Base-by-base conservation (phyloP, 2,888 invertebrate genomes). In the Pycnomerus fuliginosus region DNA sequence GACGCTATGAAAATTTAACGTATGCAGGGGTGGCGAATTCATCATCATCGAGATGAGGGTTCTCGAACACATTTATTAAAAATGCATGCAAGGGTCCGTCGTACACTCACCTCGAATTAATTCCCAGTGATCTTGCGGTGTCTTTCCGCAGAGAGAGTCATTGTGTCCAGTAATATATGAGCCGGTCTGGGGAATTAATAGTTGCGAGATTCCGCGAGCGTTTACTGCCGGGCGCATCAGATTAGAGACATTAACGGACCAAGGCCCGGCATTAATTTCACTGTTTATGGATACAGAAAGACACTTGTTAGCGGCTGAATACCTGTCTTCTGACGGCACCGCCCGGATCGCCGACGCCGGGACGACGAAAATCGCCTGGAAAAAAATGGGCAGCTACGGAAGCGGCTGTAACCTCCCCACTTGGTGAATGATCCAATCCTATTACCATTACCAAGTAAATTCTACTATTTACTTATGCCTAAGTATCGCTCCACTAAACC, bases 221-320 rank as follows among this genome's bases (percentile, higher is more conserved):
- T 69, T 71, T 69, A 69, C 67, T 67, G 65, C 64, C 60, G 63
- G 63, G 61, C 67, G 62, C 68, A 71, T 70, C 71, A 70, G 71
- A 71, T 71, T 71, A 70, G 69, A 68, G 63, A 65, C 69, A 70
- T 70, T 71, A 71, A 71, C 67, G 62, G 65, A 61, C 62, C 62
- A 47, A 61, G 62, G 58, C 62, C 64, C 56, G 59, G 64, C 70
- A 71, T 71, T 71, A 70, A 71, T 71, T 71, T 71, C 64, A 61
- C 67, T 69, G 60, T 71, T 71, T 71, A 63, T 63, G 62, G 61
- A 59, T 55, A 58, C 56, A 55, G 45, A 56, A 48, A 44, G 60
- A 61, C 58, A 58, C 58, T 60, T 60, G 62, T 62, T 62, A 56
- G 55, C 55, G 54, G 50, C 52, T 41, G 56, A 60, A 57, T 58